phyloP scores from a whole-genome alignment of 2,113 vertebrate species.

The Percopsis transmontana region DNA sequence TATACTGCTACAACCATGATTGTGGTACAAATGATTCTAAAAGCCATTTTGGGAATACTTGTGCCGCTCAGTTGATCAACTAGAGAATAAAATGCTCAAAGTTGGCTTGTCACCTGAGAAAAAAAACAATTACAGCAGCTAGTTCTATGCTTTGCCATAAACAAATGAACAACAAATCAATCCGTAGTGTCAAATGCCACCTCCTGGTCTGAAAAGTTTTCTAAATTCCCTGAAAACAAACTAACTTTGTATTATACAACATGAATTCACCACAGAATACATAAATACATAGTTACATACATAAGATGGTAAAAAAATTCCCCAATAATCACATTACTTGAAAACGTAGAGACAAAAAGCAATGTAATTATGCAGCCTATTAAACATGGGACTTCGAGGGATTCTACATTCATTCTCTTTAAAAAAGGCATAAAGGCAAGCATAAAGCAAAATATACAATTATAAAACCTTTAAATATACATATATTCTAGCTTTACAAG shows the following conservation, averaged over 20 bases:
- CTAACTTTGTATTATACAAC: too few species aligned
- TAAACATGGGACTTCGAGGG: background rate
- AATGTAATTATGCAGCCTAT: background rate
- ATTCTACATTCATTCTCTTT: conserved; percentile 1
- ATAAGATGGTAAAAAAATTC: background rate
- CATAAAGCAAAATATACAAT: conserved; percentile 1
- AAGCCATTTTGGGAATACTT: background rate
- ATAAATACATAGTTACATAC: background rate
- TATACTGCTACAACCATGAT: conserved; percentile 1
- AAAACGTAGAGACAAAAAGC: too few species aligned
- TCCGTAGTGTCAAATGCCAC: too few species aligned
- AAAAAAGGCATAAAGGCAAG: conserved; percentile 36
- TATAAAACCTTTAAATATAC: conserved; percentile 37
- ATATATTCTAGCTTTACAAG: conserved; percentile 20
- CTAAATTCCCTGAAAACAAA: too few species aligned
- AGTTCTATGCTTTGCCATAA: background rate
- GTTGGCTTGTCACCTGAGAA: conserved; percentile 43
- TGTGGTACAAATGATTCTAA: conserved; percentile 19
- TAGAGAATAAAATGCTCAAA: conserved; percentile 4
- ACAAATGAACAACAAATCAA: background rate
- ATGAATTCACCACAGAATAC: too few species aligned
- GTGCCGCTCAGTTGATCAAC: too few species aligned
- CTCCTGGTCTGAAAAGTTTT: too few species aligned
- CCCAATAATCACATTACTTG: too few species aligned
- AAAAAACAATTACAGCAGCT: conserved; percentile 1